phyloP scores from a whole-genome alignment of 2,888 invertebrate genomes.

The Aspidiotus destructor region DNA sequence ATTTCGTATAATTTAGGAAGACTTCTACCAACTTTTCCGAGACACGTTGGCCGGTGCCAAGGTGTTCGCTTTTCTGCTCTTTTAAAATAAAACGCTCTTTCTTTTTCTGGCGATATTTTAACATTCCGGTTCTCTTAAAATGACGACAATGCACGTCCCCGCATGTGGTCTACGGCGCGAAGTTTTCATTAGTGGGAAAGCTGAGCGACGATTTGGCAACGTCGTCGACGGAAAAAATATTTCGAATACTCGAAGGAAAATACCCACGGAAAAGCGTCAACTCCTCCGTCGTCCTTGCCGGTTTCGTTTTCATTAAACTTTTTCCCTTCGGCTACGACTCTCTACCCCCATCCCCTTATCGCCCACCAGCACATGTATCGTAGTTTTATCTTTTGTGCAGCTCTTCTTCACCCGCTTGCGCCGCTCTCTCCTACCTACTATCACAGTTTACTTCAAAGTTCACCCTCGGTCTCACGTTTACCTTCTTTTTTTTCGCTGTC shows the following conservation, averaged over 20 bases:
- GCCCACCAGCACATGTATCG: neutral
- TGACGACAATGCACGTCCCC: too few relatives aligned
- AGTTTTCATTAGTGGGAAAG: too few relatives aligned
- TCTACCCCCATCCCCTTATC: slow-evolving; percentile 2
- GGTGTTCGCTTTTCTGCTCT: neutral
- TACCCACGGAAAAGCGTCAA: slow-evolving; percentile 7
- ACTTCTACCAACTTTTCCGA: neutral
- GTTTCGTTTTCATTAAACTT: slow-evolving; percentile 25
- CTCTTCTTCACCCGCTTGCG: neutral
- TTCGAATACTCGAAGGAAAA: slow-evolving; percentile 13
- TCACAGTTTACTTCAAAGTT: neutral
- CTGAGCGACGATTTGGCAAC: slow-evolving; percentile 3
- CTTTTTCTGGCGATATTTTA: too few relatives aligned
- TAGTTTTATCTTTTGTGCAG: neutral
- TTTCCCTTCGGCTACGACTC: slow-evolving; percentile 1
- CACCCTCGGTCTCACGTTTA: slow-evolving; percentile 1
- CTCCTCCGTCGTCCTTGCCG: neutral
- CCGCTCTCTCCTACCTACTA: neutral
- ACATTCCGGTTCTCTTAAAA: too few relatives aligned
- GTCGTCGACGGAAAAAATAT: slow-evolving; percentile 1
- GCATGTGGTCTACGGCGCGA: too few relatives aligned
- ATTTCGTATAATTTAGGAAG: neutral
- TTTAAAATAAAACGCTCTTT: neutral
- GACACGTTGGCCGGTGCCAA: neutral
- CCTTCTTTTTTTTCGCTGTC: slow-evolving; percentile 11